Conservation (phyloP, 2,888 invertebrate genomes). For the Dynastes hyllus region DNA sequence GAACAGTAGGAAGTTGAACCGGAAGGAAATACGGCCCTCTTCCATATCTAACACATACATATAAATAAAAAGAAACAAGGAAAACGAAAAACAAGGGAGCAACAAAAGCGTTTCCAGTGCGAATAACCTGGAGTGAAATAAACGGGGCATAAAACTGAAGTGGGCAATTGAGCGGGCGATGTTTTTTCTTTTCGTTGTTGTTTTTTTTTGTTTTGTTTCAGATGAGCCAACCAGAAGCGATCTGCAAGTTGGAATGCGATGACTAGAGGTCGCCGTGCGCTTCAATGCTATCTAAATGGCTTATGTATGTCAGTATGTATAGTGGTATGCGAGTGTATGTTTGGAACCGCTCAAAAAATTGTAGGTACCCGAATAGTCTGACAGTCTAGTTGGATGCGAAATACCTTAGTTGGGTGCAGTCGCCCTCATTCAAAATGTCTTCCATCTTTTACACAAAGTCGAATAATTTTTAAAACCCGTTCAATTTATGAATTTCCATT, state of each 20-base stretch:
- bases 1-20: neutral
- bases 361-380: neutral
- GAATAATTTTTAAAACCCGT: too few species aligned
- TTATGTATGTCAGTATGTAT: too few species aligned
- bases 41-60: neutral
- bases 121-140: conserved; percentile 49
- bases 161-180: conserved; percentile 49
- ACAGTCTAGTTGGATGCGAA: too few species aligned
- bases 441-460: too few species aligned
- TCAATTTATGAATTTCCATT: too few species aligned
- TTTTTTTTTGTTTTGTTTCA: conserved; percentile 34
- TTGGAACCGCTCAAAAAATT: too few species aligned
- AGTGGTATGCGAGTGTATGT: neutral
- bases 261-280: too few species aligned
- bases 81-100: conserved; percentile 28
- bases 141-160: conserved; percentile 51
- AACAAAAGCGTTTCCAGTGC: conserved; percentile 32
- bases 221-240: conserved; percentile 13
- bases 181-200: conserved; percentile 30
- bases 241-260: neutral
- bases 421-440: too few species aligned
- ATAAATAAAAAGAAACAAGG: conserved; percentile 11
- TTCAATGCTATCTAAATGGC: too few species aligned
- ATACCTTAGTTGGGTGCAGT: too few species aligned
- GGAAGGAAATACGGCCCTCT: neutral